Evolutionary conservation across 2,113 vertebrate genomes (phyloP).

Genomic region (Plecturocebus donacophilus): DNA sequence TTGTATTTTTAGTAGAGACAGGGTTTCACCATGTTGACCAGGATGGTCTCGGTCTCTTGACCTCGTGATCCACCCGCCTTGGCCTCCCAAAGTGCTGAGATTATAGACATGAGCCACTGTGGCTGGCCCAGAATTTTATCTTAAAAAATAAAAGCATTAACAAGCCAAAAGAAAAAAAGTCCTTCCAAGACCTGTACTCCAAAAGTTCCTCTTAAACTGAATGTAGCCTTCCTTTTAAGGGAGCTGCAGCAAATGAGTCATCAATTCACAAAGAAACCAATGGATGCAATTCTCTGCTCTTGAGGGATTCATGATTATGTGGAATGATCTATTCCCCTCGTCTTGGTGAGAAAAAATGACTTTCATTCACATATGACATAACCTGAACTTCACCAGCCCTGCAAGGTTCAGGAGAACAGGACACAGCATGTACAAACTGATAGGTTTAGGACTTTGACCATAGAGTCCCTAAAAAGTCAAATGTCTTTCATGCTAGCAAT

Average conservation of each 20-base stretch:
- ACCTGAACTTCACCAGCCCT: background rate
- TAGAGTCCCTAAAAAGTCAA: background rate
- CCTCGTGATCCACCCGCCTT: too few species aligned
- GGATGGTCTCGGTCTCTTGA: too few species aligned
- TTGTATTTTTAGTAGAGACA: too few species aligned
- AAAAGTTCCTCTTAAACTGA: conserved; percentile 20
- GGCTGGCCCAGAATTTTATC: background rate
- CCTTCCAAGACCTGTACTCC: background rate
- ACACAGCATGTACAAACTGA: background rate
- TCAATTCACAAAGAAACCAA: background rate
- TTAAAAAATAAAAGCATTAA: conserved; percentile 43
- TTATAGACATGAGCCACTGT: too few species aligned
- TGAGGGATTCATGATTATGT: background rate
- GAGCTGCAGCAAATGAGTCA: background rate
- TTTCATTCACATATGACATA: background rate
- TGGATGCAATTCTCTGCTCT: background rate
- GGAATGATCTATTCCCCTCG: background rate
- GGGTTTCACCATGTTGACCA: too few species aligned
- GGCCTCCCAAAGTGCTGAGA: too few species aligned
- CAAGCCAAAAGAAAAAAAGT: background rate
- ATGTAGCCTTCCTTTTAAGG: background rate
- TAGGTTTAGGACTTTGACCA: conserved; percentile 2
- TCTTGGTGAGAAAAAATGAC: background rate
- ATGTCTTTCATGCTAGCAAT: conserved; percentile 28
- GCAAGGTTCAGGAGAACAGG: background rate